phyloP scores from a whole-genome alignment of 2,888 invertebrate species.

The Trachelus tabidus region DNA sequence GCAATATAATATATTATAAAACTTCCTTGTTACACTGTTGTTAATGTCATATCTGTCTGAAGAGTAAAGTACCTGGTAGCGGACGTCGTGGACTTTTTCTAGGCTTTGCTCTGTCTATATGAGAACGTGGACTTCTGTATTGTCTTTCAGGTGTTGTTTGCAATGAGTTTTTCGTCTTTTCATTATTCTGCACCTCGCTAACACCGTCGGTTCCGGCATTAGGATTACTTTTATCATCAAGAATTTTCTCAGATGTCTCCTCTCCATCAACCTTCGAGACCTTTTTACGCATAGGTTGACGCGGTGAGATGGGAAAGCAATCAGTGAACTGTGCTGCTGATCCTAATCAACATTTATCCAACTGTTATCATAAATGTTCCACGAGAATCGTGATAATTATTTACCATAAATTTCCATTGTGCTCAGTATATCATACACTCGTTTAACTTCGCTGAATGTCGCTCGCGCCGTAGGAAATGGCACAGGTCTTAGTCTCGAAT shows the following conservation, averaged over 20 bases:
- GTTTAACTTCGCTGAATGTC: slow-evolving; percentile 81
- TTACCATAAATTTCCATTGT: slow-evolving; percentile 77
- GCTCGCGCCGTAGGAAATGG: slow-evolving; percentile 88
- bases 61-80: slow-evolving; percentile 45
- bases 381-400: not conserved
- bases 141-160: slow-evolving; percentile 43
- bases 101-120: slow-evolving; percentile 57
- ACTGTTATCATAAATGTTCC: not conserved
- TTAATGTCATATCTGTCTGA: not conserved
- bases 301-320: slow-evolving; percentile 56
- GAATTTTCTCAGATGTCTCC: slow-evolving; percentile 35
- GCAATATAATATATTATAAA: slow-evolving; percentile 20
- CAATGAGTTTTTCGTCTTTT: slow-evolving; percentile 24
- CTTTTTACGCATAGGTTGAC: slow-evolving; percentile 53
- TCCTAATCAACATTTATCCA: slow-evolving; percentile 31
- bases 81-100: slow-evolving; percentile 58
- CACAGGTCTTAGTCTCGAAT: slow-evolving; percentile 74
- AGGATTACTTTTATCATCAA: slow-evolving; percentile 17
- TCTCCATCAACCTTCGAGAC: slow-evolving; percentile 37
- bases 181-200: slow-evolving; percentile 29
- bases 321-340: slow-evolving; percentile 53
- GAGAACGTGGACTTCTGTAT: slow-evolving; percentile 40
- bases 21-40: not conserved
- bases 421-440: slow-evolving; percentile 78
- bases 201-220: slow-evolving; percentile 14